Base-by-base conservation (phyloP, 2,888 invertebrate genomes). In the Drosophila conformis region DNA sequence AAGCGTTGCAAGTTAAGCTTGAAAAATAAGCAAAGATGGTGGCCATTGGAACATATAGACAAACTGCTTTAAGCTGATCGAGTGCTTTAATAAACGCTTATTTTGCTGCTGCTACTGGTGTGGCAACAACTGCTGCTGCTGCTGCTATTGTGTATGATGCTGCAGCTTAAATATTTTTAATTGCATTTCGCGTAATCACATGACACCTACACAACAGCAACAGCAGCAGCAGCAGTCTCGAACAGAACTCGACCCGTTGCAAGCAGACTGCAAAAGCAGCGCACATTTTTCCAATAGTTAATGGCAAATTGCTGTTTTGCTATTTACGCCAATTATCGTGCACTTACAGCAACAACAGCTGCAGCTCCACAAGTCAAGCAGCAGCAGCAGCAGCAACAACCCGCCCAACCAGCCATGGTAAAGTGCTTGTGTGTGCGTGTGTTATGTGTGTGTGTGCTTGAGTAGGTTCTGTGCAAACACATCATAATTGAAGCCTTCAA, bases 281-380 rank as follows among this genome's bases (percentile, higher is more conserved):
- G 78, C 71, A 80, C 82, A 88, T 83, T 88, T 87, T 87, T 90
- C 89, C 86, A 90, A 87, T 87, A 90, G 90, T 87, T 87, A 87
- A 87, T 87, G 86, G 86, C 90, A 87, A 87, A 85, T 87, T 87
- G 90, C 86, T 88, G 90, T 87, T 87, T 87, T 90, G 88, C 88
- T 87, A 90, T 90, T 87, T 90, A 87, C 86, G 86, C 86, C 86
- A 87, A 87, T 87, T 87, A 87, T 90, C 77, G 86, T 72, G 83
- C 83, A 75, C 79, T 85, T 69, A 67, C 86, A 89, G 69, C 65
- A 82, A 58, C 81, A 75, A 57, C 65, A 56, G 75, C 66, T 69
- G 40, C 36, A 53, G 35, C 70, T 66, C 62, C 57, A 64, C 63
- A 80, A 80, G 73, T 64, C 76, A 76, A 69, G 13, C 57, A 69